phyloP scores from a whole-genome alignment of 2,888 invertebrate species.

The Tinea pellionella region DNA sequence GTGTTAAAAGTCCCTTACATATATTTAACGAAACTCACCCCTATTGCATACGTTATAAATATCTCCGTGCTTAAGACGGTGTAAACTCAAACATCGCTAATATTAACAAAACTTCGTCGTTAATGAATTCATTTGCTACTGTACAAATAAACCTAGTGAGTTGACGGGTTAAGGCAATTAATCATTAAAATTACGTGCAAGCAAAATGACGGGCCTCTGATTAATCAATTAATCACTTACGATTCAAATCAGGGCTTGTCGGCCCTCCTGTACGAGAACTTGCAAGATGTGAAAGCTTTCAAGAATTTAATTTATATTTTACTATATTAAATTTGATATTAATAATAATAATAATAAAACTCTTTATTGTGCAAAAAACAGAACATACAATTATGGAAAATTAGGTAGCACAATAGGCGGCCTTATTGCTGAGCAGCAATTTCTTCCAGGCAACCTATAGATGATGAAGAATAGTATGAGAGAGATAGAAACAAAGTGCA shows the following conservation, averaged over 20 bases:
- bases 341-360: no score
- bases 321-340: neutral
- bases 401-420: no score
- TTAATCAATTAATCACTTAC: slow-evolving; percentile 63
- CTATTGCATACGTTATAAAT: neutral
- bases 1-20: neutral
- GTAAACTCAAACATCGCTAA: slow-evolving; percentile 12
- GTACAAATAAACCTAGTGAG: slow-evolving; percentile 11
- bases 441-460: no score
- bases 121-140: slow-evolving; percentile 14
- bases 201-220: slow-evolving; percentile 31
- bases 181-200: slow-evolving; percentile 57
- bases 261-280: neutral
- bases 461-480: no score
- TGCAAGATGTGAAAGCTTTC: neutral
- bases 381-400: no score
- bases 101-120: slow-evolving; percentile 11
- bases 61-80: neutral
- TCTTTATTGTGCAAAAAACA: no score
- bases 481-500: no score
- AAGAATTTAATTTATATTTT: neutral
- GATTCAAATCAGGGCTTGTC: slow-evolving; percentile 23
- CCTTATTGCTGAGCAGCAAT: no score
- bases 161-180: slow-evolving; percentile 29
- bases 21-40: neutral